phyloP scores from a whole-genome alignment of 2,797 vertebrate genomes.

The Potorous gilbertii region DNA sequence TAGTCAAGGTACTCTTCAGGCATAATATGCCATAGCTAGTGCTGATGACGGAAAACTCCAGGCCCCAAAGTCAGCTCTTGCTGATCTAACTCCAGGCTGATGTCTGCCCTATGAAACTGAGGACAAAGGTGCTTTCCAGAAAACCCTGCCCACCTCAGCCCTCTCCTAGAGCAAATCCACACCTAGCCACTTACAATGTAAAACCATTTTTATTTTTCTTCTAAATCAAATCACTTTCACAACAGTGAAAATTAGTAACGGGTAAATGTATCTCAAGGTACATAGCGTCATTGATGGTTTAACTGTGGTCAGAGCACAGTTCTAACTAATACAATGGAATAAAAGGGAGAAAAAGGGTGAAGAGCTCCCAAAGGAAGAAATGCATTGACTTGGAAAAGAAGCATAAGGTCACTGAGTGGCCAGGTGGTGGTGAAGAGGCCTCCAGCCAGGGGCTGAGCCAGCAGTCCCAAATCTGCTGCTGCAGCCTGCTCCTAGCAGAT shows the following conservation, averaged over 20 bases:
- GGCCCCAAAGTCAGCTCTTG: not conserved
- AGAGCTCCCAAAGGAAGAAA: slow-evolving; percentile 58
- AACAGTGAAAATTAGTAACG: slow-evolving; percentile 87
- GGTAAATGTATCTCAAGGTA: slow-evolving; percentile 73
- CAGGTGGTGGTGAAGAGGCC: not conserved
- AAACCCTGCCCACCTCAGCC: not conserved
- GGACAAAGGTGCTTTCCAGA: not conserved
- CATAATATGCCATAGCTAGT: slow-evolving; percentile 8
- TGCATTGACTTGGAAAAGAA: slow-evolving; percentile 42
- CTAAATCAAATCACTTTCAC: slow-evolving; percentile 85
- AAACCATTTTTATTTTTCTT: slow-evolving; percentile 85
- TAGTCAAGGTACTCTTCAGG: slow-evolving; percentile 24
- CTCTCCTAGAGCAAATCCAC: slow-evolving; percentile 49
- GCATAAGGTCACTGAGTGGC: slow-evolving; percentile 49
- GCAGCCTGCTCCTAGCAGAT: slow-evolving; percentile 23
- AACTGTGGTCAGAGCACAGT: slow-evolving; percentile 64
- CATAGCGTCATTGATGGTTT: slow-evolving; percentile 58
- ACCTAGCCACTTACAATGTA: slow-evolving; percentile 75
- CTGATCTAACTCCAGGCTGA: not conserved
- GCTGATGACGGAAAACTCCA: slow-evolving; percentile 1
- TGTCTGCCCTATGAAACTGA: slow-evolving; percentile 12
- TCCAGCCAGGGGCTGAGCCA: slow-evolving; percentile 12
- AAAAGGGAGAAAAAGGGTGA: not conserved
- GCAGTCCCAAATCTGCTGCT: slow-evolving; percentile 6
- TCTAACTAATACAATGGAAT: slow-evolving; percentile 47